These are phyloP conservation scores for human DNA, from an alignment of 2,113 vertebrate species.

Conservation along the genomic window GRCh38 chr16:78945501-78946000, in stretches of 20 bases:
- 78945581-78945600: background rate
- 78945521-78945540: background rate
- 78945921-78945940: background rate
- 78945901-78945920: background rate
- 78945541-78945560: background rate
- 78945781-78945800: background rate
- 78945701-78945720: background rate
- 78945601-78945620: background rate
- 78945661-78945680: background rate
- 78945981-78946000: background rate
- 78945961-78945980: background rate
- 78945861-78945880: background rate
- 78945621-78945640: background rate
- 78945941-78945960: background rate
- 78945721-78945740: background rate
- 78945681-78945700: fast-evolving
- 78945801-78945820: background rate
- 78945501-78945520: background rate
- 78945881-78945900: background rate
- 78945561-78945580: background rate
- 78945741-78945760: background rate
- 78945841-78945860: background rate
- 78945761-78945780: background rate
- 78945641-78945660: background rate
- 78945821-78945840: background rate